Evolutionary conservation across 1,140 invertebrate species (phyloP), one percentile per base, ranked within the genome.

Genomic region (Galleria mellonella): DNA sequence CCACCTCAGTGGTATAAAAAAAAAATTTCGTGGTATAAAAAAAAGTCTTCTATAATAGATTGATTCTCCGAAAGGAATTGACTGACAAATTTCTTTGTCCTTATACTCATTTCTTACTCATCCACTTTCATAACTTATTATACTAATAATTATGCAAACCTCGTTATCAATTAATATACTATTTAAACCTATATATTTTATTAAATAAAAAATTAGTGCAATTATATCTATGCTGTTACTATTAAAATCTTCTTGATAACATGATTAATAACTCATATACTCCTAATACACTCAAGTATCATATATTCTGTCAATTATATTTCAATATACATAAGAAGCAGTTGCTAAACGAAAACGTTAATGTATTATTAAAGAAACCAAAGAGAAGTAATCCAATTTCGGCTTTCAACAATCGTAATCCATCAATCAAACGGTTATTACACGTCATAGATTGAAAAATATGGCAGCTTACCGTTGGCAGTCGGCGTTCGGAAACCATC

Each of bases 391-490:
- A 47, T 72, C 59, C 66, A 67, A 71, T 75, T 70, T 71, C 55
- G 61, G 56, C 72, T 73, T 72, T 70, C 68, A 72, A 71, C 77
- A 49, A 52, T 48, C 59, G 44, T 36, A 31, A 35, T 47, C 23
- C 61, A 81, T 81, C 62, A 69, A 82, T 82, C 74, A 77, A 23
- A 1, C 2, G 15, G 43, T 63, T 54, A 66, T 75, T 71, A 62
- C 61, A 56, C 43, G 55, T 71, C 65, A 57, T 42, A 56, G 55
- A 47, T 69, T 62, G 58, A 70, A 67, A 67, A 68, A 67, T 63
- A 63, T 63, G 59, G 61, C 74, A 64, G 65, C 55, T 60, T 45
- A 61, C 53, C 49, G 57, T 53, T 48, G 36, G 39, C 32, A 44
- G 39, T 33, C 36, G 40, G 13, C 37, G 2, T 6, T 23, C 2